Evolutionary conservation across 2,888 invertebrate genomes (phyloP).

Genomic region (Leucophora obtusa): DNA sequence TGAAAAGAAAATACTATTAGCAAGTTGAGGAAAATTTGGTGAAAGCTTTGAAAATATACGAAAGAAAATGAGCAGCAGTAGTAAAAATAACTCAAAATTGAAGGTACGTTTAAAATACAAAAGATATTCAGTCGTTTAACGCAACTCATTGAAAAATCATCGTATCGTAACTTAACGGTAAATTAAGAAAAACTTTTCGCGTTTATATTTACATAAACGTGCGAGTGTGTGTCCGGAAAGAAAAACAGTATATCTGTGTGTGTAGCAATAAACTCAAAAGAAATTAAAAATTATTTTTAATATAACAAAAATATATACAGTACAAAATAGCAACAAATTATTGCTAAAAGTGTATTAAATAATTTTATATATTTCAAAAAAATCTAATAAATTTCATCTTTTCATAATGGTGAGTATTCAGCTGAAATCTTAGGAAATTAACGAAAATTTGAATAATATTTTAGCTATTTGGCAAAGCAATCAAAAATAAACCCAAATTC

Average conservation of each 20-base stretch:
- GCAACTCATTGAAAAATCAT: conserved; percentile 51
- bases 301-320: background rate
- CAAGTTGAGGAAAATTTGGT: conserved; percentile 6
- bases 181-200: conserved; percentile 19
- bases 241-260: conserved; percentile 15
- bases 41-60: background rate
- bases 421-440: background rate
- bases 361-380: conserved; percentile 51
- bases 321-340: conserved; percentile 10
- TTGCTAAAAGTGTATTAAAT: conserved; percentile 18
- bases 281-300: conserved; percentile 4
- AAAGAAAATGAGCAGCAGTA: conserved; percentile 44
- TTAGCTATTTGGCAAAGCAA: background rate
- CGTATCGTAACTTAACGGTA: conserved; percentile 31
- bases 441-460: background rate
- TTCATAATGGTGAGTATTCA: conserved; percentile 65
- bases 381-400: conserved; percentile 62
- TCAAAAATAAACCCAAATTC: background rate
- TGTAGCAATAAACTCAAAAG: conserved; percentile 15
- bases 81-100: conserved; percentile 27
- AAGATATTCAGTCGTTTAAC: conserved; percentile 44
- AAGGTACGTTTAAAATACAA: conserved; percentile 46
- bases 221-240: background rate
- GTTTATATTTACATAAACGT: background rate
- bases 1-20: background rate